Conservation (phyloP, 2,113 vertebrate species). For the Elgaria multicarinata region DNA sequence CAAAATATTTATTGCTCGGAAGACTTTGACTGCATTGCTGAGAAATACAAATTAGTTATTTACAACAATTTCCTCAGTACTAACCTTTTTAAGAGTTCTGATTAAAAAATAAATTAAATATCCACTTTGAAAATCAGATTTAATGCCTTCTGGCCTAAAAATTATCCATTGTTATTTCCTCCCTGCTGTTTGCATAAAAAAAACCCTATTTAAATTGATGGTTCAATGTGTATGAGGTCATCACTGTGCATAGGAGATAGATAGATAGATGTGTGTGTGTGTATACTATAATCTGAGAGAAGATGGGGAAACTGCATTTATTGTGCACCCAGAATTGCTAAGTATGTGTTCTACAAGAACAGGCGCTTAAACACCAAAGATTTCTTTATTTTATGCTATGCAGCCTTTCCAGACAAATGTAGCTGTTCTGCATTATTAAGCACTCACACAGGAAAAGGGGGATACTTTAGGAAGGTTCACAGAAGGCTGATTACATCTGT, state of each 20-base stretch:
- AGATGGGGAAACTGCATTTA: not conserved
- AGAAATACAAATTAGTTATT: not conserved
- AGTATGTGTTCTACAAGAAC: not conserved
- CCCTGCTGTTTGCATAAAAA: slow-evolving; percentile 29
- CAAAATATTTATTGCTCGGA: not conserved
- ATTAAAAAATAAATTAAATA: slow-evolving; percentile 8
- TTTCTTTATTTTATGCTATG: not conserved
- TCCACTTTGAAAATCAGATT: not conserved
- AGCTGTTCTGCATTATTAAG: slow-evolving; percentile 27
- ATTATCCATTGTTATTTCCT: not conserved
- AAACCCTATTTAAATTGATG: too few relatives aligned
- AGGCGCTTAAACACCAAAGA: not conserved
- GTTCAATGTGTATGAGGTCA: too few relatives aligned
- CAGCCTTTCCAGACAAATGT: slow-evolving; percentile 28
- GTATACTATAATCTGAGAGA: slow-evolving; percentile 10
- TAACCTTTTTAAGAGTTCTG: not conserved
- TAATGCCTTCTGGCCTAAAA: not conserved
- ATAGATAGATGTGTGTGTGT: not conserved
- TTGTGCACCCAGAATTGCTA: not conserved
- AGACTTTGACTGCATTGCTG: not conserved
- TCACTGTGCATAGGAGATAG: too few relatives aligned
- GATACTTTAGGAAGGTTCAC: slow-evolving; percentile 5
- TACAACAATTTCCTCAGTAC: not conserved
- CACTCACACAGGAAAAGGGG: slow-evolving; percentile 11
- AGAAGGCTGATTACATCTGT: not conserved